Evolutionary conservation across 2,797 vertebrate genomes (phyloP).

Genomic region (Novumbra hubbsi): DNA sequence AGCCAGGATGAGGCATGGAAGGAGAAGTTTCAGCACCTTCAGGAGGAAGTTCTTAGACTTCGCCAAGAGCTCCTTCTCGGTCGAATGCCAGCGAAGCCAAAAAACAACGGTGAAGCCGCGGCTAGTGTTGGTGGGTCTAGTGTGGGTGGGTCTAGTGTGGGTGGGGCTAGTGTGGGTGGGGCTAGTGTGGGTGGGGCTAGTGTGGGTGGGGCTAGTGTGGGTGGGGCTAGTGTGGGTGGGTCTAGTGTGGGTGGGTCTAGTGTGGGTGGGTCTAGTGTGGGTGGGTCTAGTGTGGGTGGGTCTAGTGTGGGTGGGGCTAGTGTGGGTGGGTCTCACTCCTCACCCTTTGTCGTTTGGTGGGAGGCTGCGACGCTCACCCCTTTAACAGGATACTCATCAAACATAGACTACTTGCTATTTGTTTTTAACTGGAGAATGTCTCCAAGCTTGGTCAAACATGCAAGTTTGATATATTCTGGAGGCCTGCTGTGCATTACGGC

Average conservation of each 20-base stretch:
- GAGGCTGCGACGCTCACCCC: background rate
- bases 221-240: constrained; percentile 48
- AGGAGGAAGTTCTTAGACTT: constrained; percentile 82
- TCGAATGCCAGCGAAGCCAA: constrained; percentile 37
- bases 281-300: constrained; percentile 49
- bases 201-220: constrained; percentile 38
- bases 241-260: constrained; percentile 35
- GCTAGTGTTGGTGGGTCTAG: constrained; percentile 35
- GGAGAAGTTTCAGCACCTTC: constrained; percentile 67
- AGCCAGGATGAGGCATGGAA: constrained; percentile 67
- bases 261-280: constrained; percentile 39
- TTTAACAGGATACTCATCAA: background rate
- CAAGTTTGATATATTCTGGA: background rate
- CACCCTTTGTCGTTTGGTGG: background rate
- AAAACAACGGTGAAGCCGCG: constrained; percentile 9
- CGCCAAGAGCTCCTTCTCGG: constrained; percentile 78
- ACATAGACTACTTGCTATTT: background rate
- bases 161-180: constrained; percentile 48
- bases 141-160: too few relatives aligned
- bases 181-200: constrained; percentile 33
- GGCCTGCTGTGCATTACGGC: background rate
- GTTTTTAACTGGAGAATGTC: background rate
- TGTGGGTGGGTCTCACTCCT: constrained; percentile 34
- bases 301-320: constrained; percentile 35
- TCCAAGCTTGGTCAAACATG: background rate